These are phyloP conservation scores for Drosophila neoperkinsi DNA, from an alignment of 2,888 invertebrate species.

Conservation along the genomic window DNA sequence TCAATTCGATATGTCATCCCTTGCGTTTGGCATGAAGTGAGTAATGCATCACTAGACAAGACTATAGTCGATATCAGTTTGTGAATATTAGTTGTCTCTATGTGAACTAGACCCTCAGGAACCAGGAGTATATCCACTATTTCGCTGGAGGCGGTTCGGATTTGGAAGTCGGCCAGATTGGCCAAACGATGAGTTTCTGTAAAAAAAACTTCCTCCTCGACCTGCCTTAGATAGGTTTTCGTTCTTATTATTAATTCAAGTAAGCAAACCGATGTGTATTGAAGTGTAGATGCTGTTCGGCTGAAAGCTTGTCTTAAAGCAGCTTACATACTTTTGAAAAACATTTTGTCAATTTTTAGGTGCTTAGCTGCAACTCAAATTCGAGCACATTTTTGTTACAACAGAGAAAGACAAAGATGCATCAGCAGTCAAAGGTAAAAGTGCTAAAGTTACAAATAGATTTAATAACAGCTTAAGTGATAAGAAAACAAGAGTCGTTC, in stretches of 20 bases:
- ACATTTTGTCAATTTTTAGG: constrained; percentile 69
- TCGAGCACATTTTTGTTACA: constrained; percentile 26
- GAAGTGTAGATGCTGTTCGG: neutral
- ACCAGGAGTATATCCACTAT: too few relatives aligned
- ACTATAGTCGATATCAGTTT: neutral
- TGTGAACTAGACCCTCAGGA: neutral
- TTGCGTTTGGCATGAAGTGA: neutral
- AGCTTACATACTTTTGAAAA: constrained; percentile 50
- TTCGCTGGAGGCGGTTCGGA: too few relatives aligned
- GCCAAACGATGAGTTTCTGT: too few relatives aligned
- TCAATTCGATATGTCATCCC: neutral
- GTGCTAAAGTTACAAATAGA: constrained; percentile 54
- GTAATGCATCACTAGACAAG: neutral
- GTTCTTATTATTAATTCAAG: too few relatives aligned
- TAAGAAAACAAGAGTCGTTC: constrained; percentile 1
- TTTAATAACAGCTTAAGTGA: constrained; percentile 37
- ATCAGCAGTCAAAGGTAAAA: constrained; percentile 29
- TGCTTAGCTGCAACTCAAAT: constrained; percentile 55
- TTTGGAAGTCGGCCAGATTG: too few relatives aligned
- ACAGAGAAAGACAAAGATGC: constrained; percentile 2
- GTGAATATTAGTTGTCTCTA: neutral
- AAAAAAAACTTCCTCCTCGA: too few relatives aligned
- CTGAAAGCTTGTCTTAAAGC: neutral
- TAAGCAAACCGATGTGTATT: too few relatives aligned
- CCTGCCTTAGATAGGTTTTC: too few relatives aligned